These are phyloP conservation scores for Sebastes schlegelii DNA, from an alignment of 2,113 vertebrate genomes.

Conservation along the genomic window DNA sequence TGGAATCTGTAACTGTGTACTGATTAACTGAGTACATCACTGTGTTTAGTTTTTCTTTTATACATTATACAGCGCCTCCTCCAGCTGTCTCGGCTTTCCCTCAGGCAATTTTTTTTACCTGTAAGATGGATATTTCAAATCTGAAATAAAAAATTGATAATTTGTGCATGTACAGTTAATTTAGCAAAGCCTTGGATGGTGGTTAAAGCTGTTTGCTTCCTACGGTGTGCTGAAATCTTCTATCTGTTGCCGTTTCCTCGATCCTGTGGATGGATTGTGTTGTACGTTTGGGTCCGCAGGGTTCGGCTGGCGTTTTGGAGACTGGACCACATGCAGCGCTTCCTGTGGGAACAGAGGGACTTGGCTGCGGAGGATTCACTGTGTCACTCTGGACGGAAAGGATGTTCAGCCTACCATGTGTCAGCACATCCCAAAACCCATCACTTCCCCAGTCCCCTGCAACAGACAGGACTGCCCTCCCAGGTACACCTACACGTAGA, in stretches of 20 bases:
- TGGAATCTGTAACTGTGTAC: not conserved
- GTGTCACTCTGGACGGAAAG: slow-evolving; percentile 73
- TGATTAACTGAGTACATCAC: not conserved
- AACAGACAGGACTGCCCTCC: slow-evolving; percentile 87
- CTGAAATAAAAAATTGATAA: slow-evolving; percentile 6
- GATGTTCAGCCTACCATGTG: slow-evolving; percentile 82
- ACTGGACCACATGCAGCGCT: slow-evolving; percentile 88
- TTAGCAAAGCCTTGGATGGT: not conserved
- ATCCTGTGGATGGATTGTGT: not conserved
- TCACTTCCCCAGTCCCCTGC: slow-evolving; percentile 78
- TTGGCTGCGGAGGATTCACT: slow-evolving; percentile 78
- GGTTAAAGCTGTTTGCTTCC: not conserved
- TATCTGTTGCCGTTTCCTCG: not conserved
- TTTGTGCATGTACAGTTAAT: not conserved
- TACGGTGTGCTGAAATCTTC: not conserved
- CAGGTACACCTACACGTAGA: slow-evolving; percentile 77
- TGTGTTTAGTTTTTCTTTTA: not conserved
- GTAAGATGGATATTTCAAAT: not conserved
- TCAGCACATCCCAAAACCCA: slow-evolving; percentile 81
- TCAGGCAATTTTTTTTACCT: not conserved
- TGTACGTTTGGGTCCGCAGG: slow-evolving; percentile 72
- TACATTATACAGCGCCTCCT: not conserved
- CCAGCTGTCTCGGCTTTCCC: not conserved
- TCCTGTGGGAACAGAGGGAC: slow-evolving; percentile 88
- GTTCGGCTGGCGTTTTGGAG: slow-evolving; percentile 84